Conservation (phyloP, 2,797 vertebrate genomes). For the Danionella dracula region DNA sequence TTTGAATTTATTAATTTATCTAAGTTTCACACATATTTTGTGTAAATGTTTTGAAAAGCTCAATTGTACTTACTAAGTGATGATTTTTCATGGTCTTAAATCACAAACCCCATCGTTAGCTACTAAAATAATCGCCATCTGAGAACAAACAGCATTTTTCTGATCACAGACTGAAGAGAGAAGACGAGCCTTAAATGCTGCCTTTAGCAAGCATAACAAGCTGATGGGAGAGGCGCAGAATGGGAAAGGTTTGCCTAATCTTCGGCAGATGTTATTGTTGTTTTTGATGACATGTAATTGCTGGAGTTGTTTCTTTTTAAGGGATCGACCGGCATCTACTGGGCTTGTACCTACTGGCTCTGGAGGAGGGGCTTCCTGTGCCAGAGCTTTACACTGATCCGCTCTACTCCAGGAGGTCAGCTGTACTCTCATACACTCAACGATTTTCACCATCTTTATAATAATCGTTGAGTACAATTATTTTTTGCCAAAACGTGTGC, state of each 20-base stretch:
- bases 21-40: too few relatives aligned
- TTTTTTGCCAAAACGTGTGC: too few relatives aligned
- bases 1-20: too few relatives aligned
- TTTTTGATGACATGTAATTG: too few relatives aligned
- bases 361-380: constrained; percentile 77
- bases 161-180: constrained; percentile 63
- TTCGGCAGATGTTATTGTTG: too few relatives aligned
- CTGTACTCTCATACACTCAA: background rate
- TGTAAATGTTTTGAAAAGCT: too few relatives aligned
- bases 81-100: too few relatives aligned
- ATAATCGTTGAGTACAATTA: too few relatives aligned
- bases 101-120: too few relatives aligned
- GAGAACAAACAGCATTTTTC: too few relatives aligned
- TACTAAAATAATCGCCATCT: too few relatives aligned
- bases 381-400: constrained; percentile 85
- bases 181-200: constrained; percentile 74
- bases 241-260: constrained; percentile 80
- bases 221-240: constrained; percentile 87
- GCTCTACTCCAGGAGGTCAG: constrained; percentile 84
- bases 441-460: background rate
- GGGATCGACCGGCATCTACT: constrained; percentile 94
- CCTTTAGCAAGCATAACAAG: constrained; percentile 84
- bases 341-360: constrained; percentile 82
- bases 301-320: constrained; percentile 44
- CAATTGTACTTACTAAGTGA: too few relatives aligned